Evolutionary conservation across 2,113 vertebrate species (phyloP).

Genomic region (Cervus canadensis): DNA sequence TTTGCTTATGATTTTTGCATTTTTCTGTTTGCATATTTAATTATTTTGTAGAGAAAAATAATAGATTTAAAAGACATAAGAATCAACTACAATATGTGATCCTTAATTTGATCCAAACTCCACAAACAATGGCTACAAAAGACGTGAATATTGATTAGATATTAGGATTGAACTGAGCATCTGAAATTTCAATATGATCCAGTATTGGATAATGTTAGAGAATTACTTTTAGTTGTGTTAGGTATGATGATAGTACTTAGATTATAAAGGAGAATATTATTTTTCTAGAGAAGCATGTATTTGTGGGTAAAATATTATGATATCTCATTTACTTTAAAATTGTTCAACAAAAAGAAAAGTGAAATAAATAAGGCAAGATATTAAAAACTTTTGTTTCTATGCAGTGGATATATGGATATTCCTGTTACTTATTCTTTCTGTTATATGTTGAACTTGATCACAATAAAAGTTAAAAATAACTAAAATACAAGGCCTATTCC

Average conservation of each 20-base stretch:
- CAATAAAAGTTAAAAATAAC: background rate
- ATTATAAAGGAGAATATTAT: background rate
- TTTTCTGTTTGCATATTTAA: background rate
- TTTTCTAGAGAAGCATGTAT: background rate
- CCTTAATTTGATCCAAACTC: background rate
- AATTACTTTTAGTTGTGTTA: background rate
- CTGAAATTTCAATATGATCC: background rate
- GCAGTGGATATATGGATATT: background rate
- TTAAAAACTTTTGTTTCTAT: background rate
- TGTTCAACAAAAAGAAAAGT: background rate
- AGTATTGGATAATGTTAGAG: background rate
- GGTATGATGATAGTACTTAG: background rate
- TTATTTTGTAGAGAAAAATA: background rate
- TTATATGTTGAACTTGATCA: background rate
- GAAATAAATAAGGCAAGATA: background rate
- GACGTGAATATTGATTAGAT: background rate
- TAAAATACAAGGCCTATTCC: background rate
- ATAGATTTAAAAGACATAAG: background rate
- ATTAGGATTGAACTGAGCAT: background rate
- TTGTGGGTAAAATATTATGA: background rate
- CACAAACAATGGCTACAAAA: background rate
- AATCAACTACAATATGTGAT: background rate
- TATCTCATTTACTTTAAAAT: background rate
- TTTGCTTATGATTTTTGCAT: background rate
- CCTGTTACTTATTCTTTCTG: background rate